Percentiles rank a stretch among this genome's conserved stretches.
phyloP scores from a whole-genome alignment of 1,140 invertebrate genomes.

The Eumeta japonica region DNA sequence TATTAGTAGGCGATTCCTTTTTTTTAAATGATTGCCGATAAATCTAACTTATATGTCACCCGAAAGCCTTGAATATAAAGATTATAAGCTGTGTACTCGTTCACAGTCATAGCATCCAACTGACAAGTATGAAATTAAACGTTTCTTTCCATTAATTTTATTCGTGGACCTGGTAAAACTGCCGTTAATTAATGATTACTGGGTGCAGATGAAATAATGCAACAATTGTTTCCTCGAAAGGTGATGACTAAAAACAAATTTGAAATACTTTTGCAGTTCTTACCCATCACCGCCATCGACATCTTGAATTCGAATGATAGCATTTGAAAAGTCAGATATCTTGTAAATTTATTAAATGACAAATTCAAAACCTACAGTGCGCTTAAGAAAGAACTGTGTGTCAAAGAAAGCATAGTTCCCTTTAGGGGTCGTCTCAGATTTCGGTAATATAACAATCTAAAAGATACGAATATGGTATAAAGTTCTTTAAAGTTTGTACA shows the following conservation, averaged over 20 bases:
- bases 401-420: slow-evolving; percentile 32
- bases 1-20: slow-evolving; percentile 24
- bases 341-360: slow-evolving; percentile 21
- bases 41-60: slow-evolving; percentile 26
- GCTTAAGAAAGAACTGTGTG: slow-evolving; percentile 28
- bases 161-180: slow-evolving; percentile 26
- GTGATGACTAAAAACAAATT: slow-evolving; percentile 25
- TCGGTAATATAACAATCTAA: slow-evolving; percentile 36
- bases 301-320: slow-evolving; percentile 19
- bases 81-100: slow-evolving; percentile 25
- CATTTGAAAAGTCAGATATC: slow-evolving; percentile 19
- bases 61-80: slow-evolving; percentile 22
- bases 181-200: slow-evolving; percentile 26
- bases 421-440: slow-evolving; percentile 34
- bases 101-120: slow-evolving; percentile 26
- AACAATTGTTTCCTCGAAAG: slow-evolving; percentile 24
- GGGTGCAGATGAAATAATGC: slow-evolving; percentile 22
- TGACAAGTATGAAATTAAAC: slow-evolving; percentile 26
- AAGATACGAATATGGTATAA: slow-evolving; percentile 38
- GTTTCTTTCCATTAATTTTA: slow-evolving; percentile 24
- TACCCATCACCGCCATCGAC: slow-evolving; percentile 20
- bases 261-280: slow-evolving; percentile 19
- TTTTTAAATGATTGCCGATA: slow-evolving; percentile 26
- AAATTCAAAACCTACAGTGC: slow-evolving; percentile 35
- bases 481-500: slow-evolving; percentile 34